These are phyloP conservation scores for Archilochus colubris DNA, from an alignment of 2,113 vertebrate genomes.

Conservation along the genomic window DNA sequence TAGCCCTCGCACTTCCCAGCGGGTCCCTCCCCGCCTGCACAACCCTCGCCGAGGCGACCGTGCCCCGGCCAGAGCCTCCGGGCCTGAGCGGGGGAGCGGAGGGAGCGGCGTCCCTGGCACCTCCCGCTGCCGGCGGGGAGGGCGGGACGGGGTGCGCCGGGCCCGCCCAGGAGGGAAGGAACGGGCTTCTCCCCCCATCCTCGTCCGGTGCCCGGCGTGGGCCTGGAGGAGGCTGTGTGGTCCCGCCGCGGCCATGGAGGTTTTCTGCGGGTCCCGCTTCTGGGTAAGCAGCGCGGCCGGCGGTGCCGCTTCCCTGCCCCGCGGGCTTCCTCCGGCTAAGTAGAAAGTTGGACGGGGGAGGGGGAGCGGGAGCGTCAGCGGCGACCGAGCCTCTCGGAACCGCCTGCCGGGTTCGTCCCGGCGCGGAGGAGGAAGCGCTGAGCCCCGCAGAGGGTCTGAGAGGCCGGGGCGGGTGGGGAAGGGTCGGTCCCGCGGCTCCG, in stretches of 20 bases:
- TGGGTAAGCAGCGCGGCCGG: constrained; percentile 49
- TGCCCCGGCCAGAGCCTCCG: background rate
- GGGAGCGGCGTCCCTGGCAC: background rate
- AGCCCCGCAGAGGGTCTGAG: background rate
- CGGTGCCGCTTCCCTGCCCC: background rate
- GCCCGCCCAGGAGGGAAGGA: background rate
- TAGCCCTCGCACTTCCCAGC: background rate
- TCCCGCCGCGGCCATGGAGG: constrained; percentile 13
- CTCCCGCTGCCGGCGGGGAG: background rate
- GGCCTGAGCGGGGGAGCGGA: background rate
- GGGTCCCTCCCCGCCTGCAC: rapidly evolving
- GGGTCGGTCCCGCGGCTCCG: background rate
- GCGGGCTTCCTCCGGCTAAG: background rate
- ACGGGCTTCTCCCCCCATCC: background rate
- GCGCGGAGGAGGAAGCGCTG: background rate
- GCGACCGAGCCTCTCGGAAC: background rate
- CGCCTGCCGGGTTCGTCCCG: background rate
- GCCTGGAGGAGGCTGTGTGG: background rate
- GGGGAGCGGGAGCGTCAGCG: background rate
- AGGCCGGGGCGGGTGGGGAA: background rate
- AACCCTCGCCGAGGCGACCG: no score
- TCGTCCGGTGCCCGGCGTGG: background rate
- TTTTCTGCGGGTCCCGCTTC: constrained; percentile 59
- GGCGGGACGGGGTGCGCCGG: background rate
- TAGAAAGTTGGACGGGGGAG: background rate